These are phyloP conservation scores for Drosophila dunni DNA, from an alignment of 1,140 invertebrate genomes.

Conservation along the genomic window DNA sequence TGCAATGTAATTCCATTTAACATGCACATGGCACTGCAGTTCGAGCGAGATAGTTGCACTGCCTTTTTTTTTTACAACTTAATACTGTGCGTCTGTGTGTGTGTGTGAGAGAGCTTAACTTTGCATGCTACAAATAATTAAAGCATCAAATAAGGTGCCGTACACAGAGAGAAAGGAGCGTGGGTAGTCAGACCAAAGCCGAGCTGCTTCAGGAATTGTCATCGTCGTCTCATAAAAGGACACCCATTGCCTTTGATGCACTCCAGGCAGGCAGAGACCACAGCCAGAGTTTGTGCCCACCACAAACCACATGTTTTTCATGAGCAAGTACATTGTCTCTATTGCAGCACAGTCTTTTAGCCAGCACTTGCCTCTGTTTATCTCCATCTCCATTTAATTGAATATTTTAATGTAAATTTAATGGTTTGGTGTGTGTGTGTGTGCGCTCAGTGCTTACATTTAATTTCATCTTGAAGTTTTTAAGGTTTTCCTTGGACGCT, in stretches of 20 bases:
- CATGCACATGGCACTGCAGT: neutral
- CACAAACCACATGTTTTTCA: slow-evolving; percentile 49
- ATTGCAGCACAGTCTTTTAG: slow-evolving; percentile 44
- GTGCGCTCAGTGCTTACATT: slow-evolving; percentile 47
- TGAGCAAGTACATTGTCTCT: slow-evolving; percentile 8
- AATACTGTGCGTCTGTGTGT: slow-evolving; percentile 62
- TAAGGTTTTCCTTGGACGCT: slow-evolving; percentile 12
- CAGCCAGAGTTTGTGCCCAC: slow-evolving; percentile 6
- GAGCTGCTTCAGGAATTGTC: slow-evolving; percentile 51
- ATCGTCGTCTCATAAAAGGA: slow-evolving; percentile 69
- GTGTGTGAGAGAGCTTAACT: slow-evolving; percentile 58
- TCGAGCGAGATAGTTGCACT: slow-evolving; percentile 22
- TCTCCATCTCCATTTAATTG: slow-evolving; percentile 53
- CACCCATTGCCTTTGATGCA: slow-evolving; percentile 61
- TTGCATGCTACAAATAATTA: slow-evolving; percentile 80
- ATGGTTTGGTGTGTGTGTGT: slow-evolving; percentile 45
- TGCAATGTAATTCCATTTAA: slow-evolving; percentile 65
- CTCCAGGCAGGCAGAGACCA: slow-evolving; percentile 18
- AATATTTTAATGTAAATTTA: slow-evolving; percentile 82
- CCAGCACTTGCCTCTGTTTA: slow-evolving; percentile 33
- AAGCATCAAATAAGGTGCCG: slow-evolving; percentile 70
- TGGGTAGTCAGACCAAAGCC: slow-evolving; percentile 45
- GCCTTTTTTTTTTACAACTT: slow-evolving; percentile 72
- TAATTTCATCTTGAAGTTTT: slow-evolving; percentile 64
- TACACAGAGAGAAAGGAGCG: neutral